Base-by-base conservation (phyloP, 2,888 invertebrate genomes). In the Scaptodrosophila latifasciaeformis region DNA sequence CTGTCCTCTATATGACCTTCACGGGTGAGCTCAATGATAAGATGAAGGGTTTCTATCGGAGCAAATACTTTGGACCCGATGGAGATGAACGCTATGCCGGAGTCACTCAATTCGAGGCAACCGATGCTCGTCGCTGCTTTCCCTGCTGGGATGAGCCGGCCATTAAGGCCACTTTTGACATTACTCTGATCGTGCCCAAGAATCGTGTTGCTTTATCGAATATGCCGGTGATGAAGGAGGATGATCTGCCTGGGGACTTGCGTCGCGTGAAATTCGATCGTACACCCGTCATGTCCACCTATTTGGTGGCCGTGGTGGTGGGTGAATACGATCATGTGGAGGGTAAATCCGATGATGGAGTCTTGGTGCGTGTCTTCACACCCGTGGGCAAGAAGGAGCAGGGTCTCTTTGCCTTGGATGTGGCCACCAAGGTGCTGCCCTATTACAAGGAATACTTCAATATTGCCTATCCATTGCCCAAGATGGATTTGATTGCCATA, bases 81-180 rank as follows among this genome's bases (percentile, higher is more conserved):
- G 96, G 95, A 7, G 92, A 93, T 65, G 93, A 93, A 82, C 90
- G 92, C 49, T 93, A 92, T 83, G 93, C 93, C 24, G 96, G 95
- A 29, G 95, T 96, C 56, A 97, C 97, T 48, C 97, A 97, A 87
- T 97, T 97, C 84, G 94, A 95, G 85, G 90, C 95, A 0, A 95
- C 94, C 2, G 94, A 95, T 88, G 98, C 98, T 4, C 90, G 98
- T 51, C 89, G 94, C 69, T 96, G 96, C 82, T 98, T 99, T 82
- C 98, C 98, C 2, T 98, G 97, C 86, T 99, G 96, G 96, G 98
- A 99, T 86, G 99, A 99, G 86, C 99, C 98, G 6, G 95, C 96
- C 9, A 91, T 95, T 59, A 99, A 99, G 87, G 95, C 98, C 1
- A 96, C 95, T 1, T 99, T 98, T 87, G 94, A 96, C 84, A 93